These are phyloP conservation scores for Thumatha senex DNA, from an alignment of 2,888 invertebrate species.

Conservation along the genomic window DNA sequence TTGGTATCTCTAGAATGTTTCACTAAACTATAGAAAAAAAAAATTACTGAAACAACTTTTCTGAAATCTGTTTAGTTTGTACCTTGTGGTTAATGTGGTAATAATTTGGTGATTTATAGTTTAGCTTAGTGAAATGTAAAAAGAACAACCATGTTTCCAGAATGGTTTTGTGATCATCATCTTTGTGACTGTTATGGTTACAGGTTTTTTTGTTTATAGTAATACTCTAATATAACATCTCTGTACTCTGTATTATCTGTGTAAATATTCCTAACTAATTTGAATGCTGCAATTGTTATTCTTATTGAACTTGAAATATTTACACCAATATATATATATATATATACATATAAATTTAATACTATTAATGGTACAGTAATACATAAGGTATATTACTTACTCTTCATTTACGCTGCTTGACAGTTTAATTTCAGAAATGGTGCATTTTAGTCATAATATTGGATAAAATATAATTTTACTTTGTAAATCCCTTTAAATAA, in stretches of 20 bases:
- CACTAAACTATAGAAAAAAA: no score
- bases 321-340: neutral
- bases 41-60: no score
- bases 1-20: neutral
- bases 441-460: conserved; percentile 5
- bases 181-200: neutral
- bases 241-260: neutral
- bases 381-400: no score
- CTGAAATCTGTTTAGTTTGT: no score
- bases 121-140: no score
- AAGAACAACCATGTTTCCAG: no score
- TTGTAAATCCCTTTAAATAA: conserved; percentile 48
- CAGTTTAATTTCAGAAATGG: neutral
- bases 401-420: no score
- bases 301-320: no score
- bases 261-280: neutral
- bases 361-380: conserved; percentile 1
- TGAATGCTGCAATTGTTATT: neutral
- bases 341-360: no score
- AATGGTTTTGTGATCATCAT: no score
- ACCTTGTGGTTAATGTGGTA: no score
- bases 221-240: neutral
- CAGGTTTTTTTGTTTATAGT: neutral
- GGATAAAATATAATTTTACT: conserved; percentile 24
- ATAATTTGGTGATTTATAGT: no score